These are phyloP conservation scores for Malacosoma neustria DNA, from an alignment of 2,888 invertebrate species.

Conservation along the genomic window DNA sequence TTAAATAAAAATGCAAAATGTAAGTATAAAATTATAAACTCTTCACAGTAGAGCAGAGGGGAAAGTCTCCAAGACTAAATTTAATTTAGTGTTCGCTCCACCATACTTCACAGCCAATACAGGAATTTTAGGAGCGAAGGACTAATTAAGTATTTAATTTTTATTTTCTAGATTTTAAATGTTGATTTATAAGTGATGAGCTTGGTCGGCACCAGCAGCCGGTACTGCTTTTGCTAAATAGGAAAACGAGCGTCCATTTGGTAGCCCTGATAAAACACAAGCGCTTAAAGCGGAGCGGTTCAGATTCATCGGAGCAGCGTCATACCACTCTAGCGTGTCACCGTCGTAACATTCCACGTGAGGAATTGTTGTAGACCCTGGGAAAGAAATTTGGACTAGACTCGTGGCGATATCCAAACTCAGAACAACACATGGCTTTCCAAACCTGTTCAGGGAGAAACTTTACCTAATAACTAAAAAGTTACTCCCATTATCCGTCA, in stretches of 20 bases:
- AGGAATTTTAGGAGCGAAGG: conserved; percentile 22
- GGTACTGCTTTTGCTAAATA: conserved; percentile 66
- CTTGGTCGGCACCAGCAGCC: conserved; percentile 64
- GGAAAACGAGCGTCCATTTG: conserved; percentile 80
- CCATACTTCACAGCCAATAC: no score
- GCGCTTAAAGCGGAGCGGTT: conserved; percentile 88
- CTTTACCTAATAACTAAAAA: neutral
- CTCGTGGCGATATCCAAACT: neutral
- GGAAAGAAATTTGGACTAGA: conserved; percentile 7
- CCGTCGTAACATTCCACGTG: conserved; percentile 87
- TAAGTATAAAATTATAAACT: no score
- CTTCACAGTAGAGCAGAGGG: no score
- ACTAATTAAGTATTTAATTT: conserved; percentile 6
- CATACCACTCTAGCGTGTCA: conserved; percentile 77
- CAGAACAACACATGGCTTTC: neutral
- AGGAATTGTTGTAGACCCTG: conserved; percentile 81
- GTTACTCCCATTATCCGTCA: no score
- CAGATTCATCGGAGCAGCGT: conserved; percentile 85
- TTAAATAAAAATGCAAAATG: no score
- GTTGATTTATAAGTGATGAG: conserved; percentile 35
- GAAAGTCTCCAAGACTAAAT: no score
- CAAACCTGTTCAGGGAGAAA: neutral
- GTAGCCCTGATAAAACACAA: conserved; percentile 83
- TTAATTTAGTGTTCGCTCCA: no score
- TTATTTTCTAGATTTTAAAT: conserved; percentile 1